These are phyloP conservation scores for Nicator chloris DNA, from an alignment of 2,113 vertebrate genomes.

Conservation along the genomic window DNA sequence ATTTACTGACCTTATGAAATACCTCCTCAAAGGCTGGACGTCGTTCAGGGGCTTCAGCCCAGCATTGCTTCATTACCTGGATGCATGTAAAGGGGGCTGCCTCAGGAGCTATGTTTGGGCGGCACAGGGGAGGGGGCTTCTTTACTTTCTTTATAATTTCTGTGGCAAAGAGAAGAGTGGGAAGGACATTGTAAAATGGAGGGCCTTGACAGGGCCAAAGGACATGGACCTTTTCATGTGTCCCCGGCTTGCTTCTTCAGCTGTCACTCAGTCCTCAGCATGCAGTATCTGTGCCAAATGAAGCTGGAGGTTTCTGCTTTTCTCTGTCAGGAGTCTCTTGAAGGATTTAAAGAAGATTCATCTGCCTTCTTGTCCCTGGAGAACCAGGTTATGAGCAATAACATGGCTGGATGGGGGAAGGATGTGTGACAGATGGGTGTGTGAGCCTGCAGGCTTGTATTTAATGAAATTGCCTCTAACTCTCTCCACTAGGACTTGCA, in stretches of 20 bases:
- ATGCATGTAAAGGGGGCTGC: constrained; percentile 86
- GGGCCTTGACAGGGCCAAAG: not conserved
- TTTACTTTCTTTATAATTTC: constrained; percentile 91
- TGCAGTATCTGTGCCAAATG: not conserved
- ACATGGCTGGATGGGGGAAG: not conserved
- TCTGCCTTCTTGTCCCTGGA: not conserved
- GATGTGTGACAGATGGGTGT: not conserved
- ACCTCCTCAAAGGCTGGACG: constrained; percentile 87
- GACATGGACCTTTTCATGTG: not conserved
- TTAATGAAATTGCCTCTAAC: not conserved
- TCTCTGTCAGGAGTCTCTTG: not conserved
- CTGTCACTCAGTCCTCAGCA: not conserved
- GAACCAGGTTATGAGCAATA: not conserved
- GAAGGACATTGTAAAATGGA: not conserved
- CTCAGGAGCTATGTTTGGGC: constrained; percentile 84
- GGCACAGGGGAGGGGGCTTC: constrained; percentile 86
- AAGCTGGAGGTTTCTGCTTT: not conserved
- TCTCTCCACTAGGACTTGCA: not conserved
- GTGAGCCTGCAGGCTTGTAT: not conserved
- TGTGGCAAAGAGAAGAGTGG: constrained; percentile 41
- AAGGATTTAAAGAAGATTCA: not conserved
- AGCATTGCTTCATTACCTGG: constrained; percentile 94
- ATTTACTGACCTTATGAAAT: constrained; percentile 80
- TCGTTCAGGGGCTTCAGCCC: constrained; percentile 84
- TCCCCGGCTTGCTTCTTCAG: not conserved